phyloP scores from a whole-genome alignment of 2,113 vertebrate species.

The Melanerpes formicivorus region DNA sequence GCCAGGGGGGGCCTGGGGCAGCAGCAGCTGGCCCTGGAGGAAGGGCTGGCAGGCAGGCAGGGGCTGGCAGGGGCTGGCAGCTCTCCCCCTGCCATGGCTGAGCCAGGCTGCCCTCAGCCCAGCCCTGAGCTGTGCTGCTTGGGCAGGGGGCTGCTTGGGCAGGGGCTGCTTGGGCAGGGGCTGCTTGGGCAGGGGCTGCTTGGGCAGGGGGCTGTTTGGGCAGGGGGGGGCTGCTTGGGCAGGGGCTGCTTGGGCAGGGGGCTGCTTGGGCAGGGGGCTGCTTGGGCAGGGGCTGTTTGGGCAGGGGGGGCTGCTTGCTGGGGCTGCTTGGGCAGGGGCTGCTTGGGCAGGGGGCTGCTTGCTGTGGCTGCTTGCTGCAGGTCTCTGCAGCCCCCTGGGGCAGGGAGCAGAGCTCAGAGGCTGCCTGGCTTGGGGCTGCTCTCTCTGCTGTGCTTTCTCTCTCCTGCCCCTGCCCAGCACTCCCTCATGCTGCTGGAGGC shows the following conservation, averaged over 20 bases:
- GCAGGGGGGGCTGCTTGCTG: too few relatives aligned
- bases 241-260: too few relatives aligned
- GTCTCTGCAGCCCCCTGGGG: not conserved
- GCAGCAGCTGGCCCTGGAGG: slow-evolving; percentile 29
- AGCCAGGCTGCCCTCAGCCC: not conserved
- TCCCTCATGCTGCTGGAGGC: not conserved
- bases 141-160: too few relatives aligned
- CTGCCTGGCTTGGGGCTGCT: not conserved
- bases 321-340: too few relatives aligned
- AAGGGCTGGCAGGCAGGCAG: not conserved
- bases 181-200: too few relatives aligned
- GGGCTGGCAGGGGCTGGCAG: not conserved
- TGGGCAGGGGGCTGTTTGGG: too few relatives aligned
- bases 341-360: not conserved
- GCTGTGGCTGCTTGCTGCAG: not conserved
- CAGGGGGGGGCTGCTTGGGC: too few relatives aligned
- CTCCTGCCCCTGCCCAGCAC: too few relatives aligned
- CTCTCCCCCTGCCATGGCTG: not conserved
- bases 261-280: too few relatives aligned
- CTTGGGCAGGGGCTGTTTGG: too few relatives aligned
- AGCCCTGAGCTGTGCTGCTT: not conserved
- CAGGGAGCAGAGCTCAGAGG: not conserved
- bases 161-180: too few relatives aligned
- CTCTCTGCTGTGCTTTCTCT: too few relatives aligned
- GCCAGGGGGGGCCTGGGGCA: slow-evolving; percentile 27